Conservation (phyloP, 2,113 vertebrate genomes). For the Tringa solitaria region DNA sequence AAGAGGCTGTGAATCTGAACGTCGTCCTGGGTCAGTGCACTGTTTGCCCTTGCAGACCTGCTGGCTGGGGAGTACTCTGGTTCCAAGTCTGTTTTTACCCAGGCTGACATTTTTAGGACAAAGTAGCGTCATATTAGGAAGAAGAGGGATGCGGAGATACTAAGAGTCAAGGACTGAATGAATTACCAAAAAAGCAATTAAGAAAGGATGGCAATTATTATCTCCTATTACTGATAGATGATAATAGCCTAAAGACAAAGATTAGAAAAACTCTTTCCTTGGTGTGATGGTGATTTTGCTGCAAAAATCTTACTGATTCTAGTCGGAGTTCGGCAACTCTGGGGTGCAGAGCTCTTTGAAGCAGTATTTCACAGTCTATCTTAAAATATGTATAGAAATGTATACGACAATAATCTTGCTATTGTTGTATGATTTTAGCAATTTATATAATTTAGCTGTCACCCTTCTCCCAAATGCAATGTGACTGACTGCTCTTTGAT, state of each 20-base stretch:
- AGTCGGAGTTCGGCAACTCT: neutral
- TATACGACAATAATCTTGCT: neutral
- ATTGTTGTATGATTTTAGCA: neutral
- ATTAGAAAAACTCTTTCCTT: neutral
- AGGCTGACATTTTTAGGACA: neutral
- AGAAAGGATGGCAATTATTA: neutral
- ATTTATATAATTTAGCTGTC: neutral
- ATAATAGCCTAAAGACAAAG: neutral
- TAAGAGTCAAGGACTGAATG: neutral
- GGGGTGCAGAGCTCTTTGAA: neutral
- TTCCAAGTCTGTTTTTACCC: neutral
- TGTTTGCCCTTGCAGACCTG: neutral
- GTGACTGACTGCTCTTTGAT: neutral
- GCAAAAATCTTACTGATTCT: neutral
- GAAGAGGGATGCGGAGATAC: neutral
- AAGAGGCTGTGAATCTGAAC: neutral
- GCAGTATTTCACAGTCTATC: neutral
- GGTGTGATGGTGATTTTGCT: no score
- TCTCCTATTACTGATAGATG: neutral
- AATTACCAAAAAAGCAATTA: neutral
- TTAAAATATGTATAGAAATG: neutral
- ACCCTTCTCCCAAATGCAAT: neutral
- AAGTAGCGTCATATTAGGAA: neutral
- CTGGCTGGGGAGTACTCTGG: neutral
- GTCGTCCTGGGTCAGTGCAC: fast-evolving